Evolutionary conservation across 53 echinoderm and acorn worm species (phyloP).

Genomic region (Holothuria leucospilota): DNA sequence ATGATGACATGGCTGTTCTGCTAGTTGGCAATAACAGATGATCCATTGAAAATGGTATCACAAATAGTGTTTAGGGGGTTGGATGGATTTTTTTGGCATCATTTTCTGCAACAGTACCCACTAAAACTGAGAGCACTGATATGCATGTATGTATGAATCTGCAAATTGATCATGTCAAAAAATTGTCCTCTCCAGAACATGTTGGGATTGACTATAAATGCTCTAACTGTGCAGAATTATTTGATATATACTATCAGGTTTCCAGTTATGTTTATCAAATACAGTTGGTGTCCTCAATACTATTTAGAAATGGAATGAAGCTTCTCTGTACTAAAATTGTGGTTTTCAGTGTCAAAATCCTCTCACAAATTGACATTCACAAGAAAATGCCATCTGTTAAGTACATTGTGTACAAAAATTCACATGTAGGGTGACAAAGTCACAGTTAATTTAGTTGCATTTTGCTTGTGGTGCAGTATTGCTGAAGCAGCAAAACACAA

Average conservation of each 20-base stretch:
- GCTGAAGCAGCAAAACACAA: not conserved
- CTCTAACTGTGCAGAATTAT: not conserved
- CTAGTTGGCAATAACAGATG: slow-evolving; percentile 5
- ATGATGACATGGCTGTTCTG: not conserved
- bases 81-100: not conserved
- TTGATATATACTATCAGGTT: not conserved
- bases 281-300: not conserved
- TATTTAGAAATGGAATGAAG: slow-evolving; percentile 9
- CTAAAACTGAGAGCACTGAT: not conserved
- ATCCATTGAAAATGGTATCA: not conserved
- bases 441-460: not conserved
- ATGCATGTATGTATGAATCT: not conserved
- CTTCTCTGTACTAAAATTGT: not conserved
- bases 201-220: not conserved
- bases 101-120: not conserved
- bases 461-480: not conserved
- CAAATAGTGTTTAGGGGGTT: slow-evolving; percentile 6
- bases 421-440: no score
- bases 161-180: slow-evolving; percentile 15
- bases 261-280: not conserved
- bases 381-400: not conserved
- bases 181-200: slow-evolving; percentile 16
- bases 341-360: not conserved
- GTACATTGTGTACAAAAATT: not conserved
- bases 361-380: slow-evolving; percentile 3